Base-by-base conservation (phyloP, 1,140 invertebrate genomes). In the Listronotus bonariensis region DNA sequence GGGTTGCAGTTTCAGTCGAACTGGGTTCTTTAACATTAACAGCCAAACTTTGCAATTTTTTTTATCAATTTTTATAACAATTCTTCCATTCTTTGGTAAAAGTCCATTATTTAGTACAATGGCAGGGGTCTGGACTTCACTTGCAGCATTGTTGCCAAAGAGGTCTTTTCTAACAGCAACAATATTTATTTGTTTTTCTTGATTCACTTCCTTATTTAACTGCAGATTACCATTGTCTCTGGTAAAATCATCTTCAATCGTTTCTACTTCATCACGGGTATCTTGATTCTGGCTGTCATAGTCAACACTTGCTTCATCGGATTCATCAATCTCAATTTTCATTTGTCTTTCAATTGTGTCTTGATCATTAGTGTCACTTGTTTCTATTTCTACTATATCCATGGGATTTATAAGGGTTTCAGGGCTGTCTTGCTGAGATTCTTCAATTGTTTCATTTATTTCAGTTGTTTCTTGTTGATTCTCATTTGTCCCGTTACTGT, bases 101-200 rank as follows among this genome's bases (percentile, higher is more conserved):
- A 61, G 9, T 61, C 26, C 15, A 43, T 43, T 61, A 38, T 61
- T 61, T 52, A 61, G 1, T 14, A 57, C 11, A 20, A 46, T 8
- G 6, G 34, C 12, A 18, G 18, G 55, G 4, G 34, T 1, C 9
- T 34, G 34, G 2, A 12, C 8, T 8, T 36, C 8, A 31, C 2
- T 17, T 14, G 1, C 17, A n/a, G 8, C 49, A 18, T 43, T 48
- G 14, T 18, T 43, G 6, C 26, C 48, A 63, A 63, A 63, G 8
- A 63, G 18, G 32, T 63, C 60, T 48, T 63, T 63, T 26, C 60
- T 51, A 0, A 63, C 60, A n/a, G 26, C 59, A 20, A 46, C 48
- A 8, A 45, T 32, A 26, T 40, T 60, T 12, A 6, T 31, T 20
- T 41, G 59, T 17, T 42, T 42, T 3, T 61, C 36, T 14, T 41